Base-by-base conservation (phyloP, 2,888 invertebrate genomes). In the Kryphioiulus occultus region DNA sequence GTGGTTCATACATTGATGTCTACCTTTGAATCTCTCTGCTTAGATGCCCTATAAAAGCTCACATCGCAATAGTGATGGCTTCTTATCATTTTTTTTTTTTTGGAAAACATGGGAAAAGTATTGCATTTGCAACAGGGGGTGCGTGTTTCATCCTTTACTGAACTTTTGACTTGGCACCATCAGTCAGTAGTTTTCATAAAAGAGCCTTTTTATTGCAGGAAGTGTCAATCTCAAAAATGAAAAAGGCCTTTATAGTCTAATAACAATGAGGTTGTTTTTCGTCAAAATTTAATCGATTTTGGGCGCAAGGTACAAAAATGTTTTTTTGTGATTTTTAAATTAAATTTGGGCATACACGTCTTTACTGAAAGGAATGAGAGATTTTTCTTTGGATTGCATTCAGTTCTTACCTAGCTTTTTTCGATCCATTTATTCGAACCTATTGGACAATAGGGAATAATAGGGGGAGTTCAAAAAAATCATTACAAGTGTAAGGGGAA, bases 261-360 rank as follows among this genome's bases (percentile, higher is more conserved):
- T 78, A 78, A 78, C 78, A 78, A 78, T 78, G 78, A 78, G 15
- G 78, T 78, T 78, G 78, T 78, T 78, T 78, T 78, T 30, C 59
- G 78, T 78, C 78, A 78, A 78, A 78, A 78, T 78, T 78, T 78
- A 78, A 78, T 78, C 30, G 78, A 30, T 78, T 78, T 78, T 78
- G 10, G 30, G 26, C 15, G 78, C 5, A 78, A 78, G 78, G 26
- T 78, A 78, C 30, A 78, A 17, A 78, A 10, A 68, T 68, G 59
- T 59, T 68, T 78, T 26, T 68, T 78, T 78, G 30, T 30, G 78
- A 78, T 30, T 78, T 30, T 78, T 30, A 78, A 78, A 78, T 78
- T 78, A 26, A 78, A 78, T 78, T 78, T 78, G 78, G 78, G 30
- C 78, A 3, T 78, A 78, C 78, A 78, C 30, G 78, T 78, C 30